A percentile compares a stretch with the other conserved stretches of the same genome.
These are phyloP conservation scores for Brachystomella parvula DNA, from an alignment of 1,140 invertebrate genomes.

Conservation along the genomic window DNA sequence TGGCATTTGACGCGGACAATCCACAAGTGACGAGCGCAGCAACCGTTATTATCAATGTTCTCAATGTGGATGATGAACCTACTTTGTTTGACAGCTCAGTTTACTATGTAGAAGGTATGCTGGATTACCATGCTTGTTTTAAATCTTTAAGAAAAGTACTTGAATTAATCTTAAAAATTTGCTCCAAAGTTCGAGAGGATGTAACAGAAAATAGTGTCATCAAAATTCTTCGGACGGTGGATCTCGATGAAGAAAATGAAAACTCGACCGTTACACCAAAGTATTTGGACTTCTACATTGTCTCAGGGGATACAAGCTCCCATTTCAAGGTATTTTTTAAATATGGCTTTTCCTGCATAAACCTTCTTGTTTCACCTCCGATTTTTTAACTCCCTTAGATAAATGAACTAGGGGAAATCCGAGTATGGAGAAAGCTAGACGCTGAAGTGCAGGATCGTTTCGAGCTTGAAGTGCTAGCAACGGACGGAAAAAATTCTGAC, in stretches of 20 bases:
- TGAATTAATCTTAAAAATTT: constrained; percentile 11
- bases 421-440: constrained; percentile 29
- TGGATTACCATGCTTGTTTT: background rate
- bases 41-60: constrained; percentile 39
- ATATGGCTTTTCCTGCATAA: background rate
- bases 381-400: constrained; percentile 26
- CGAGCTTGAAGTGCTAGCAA: constrained; percentile 30
- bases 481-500: constrained; percentile 35
- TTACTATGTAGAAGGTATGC: constrained; percentile 33
- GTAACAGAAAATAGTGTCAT: constrained; percentile 29
- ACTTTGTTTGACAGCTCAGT: constrained; percentile 38
- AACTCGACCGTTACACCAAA: constrained; percentile 29
- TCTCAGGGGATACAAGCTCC: constrained; percentile 33
- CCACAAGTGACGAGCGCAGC: constrained; percentile 31
- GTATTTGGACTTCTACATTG: constrained; percentile 33
- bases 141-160: background rate
- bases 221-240: constrained; percentile 28
- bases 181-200: constrained; percentile 33
- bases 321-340: constrained; percentile 34
- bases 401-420: constrained; percentile 33
- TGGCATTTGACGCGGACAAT: constrained; percentile 36
- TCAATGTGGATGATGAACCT: constrained; percentile 50
- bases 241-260: constrained; percentile 28
- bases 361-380: background rate
- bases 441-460: constrained; percentile 33